phyloP scores from a whole-genome alignment of 2,113 vertebrate species.

The Crotalus horridus region DNA sequence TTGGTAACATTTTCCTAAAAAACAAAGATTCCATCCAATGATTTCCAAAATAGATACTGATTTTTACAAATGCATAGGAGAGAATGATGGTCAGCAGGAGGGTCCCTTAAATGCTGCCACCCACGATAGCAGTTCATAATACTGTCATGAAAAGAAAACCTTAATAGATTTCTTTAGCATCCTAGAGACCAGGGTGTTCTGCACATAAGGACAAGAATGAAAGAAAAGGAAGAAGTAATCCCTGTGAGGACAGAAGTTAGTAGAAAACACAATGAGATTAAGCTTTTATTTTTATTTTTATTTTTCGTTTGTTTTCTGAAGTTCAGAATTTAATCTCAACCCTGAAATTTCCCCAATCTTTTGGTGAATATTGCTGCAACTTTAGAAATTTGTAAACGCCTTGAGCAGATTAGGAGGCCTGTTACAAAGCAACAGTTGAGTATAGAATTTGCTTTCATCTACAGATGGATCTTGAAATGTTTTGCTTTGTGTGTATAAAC shows the following conservation, averaged over 20 bases:
- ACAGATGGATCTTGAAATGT: neutral
- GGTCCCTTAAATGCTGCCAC: neutral
- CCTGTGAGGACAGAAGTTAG: neutral
- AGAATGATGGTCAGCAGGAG: neutral
- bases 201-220: neutral
- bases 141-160: neutral
- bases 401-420: neutral
- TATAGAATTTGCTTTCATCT: neutral
- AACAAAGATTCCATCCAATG: neutral
- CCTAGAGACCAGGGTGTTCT: neutral
- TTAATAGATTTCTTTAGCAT: neutral
- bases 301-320: neutral
- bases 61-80: neutral
- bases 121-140: neutral
- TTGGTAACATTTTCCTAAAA: neutral
- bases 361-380: neutral
- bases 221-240: neutral
- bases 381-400: constrained; percentile 23
- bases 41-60: neutral
- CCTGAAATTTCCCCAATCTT: neutral
- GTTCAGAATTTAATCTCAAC: neutral
- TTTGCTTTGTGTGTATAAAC: neutral
- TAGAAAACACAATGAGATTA: neutral
- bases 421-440: accelerated
- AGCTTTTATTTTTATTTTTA: constrained; percentile 3